phyloP scores from a whole-genome alignment of 2,113 vertebrate species.

The Gadus chalcogrammus region DNA sequence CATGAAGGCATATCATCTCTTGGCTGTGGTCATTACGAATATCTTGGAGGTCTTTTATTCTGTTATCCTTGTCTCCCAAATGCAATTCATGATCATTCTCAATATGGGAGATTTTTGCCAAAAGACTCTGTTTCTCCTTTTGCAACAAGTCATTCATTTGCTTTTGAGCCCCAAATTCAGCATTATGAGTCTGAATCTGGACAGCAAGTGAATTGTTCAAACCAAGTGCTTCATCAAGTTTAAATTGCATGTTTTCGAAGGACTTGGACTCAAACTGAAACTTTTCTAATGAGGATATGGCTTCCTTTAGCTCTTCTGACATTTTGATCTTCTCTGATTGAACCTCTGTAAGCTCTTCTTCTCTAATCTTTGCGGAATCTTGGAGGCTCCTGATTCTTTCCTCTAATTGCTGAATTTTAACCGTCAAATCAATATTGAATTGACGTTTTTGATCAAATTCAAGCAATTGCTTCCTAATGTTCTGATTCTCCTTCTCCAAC shows the following conservation, averaged over 20 bases:
- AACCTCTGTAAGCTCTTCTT: constrained; percentile 56
- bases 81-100: constrained; percentile 56
- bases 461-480: constrained; percentile 53
- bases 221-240: constrained; percentile 63
- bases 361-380: constrained; percentile 62
- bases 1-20: constrained; percentile 72
- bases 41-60: constrained; percentile 62
- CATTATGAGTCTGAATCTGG: constrained; percentile 66
- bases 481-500: constrained; percentile 71
- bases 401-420: constrained; percentile 65
- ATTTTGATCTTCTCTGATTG: constrained; percentile 69
- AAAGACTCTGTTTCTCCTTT: constrained; percentile 63
- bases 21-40: constrained; percentile 59
- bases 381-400: constrained; percentile 64
- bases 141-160: constrained; percentile 59
- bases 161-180: constrained; percentile 66
- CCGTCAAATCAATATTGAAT: constrained; percentile 51
- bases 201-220: constrained; percentile 70
- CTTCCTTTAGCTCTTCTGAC: constrained; percentile 57
- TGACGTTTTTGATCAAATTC: constrained; percentile 55
- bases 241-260: constrained; percentile 65
- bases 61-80: constrained; percentile 53
- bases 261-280: constrained; percentile 64
- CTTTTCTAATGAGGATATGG: constrained; percentile 62
- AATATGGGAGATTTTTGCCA: constrained; percentile 51